Conservation (phyloP, 2,888 invertebrate species). For the Ormia ochracea region DNA sequence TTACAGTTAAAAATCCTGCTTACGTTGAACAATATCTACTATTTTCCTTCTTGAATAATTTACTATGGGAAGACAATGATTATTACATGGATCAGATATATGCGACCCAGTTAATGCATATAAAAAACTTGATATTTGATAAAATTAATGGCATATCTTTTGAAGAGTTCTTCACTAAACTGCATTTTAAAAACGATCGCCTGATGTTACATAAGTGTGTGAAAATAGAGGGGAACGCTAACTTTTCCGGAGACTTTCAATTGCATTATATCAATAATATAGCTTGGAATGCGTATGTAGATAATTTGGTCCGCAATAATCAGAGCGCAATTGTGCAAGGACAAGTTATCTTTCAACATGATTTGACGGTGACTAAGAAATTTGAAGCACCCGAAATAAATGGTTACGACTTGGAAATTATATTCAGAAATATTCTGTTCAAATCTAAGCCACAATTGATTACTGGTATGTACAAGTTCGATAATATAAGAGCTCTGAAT, state of each 20-base stretch:
- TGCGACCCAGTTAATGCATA: slow-evolving; percentile 61
- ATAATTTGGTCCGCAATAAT: slow-evolving; percentile 65
- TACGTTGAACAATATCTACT: slow-evolving; percentile 60
- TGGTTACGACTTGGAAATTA: slow-evolving; percentile 62
- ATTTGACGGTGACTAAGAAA: slow-evolving; percentile 65
- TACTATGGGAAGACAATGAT: slow-evolving; percentile 62
- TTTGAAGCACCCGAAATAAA: slow-evolving; percentile 66
- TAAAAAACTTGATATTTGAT: slow-evolving; percentile 67
- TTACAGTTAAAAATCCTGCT: slow-evolving; percentile 64
- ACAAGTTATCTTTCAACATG: slow-evolving; percentile 64
- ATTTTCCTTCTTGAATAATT: slow-evolving; percentile 65
- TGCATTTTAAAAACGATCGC: slow-evolving; percentile 59
- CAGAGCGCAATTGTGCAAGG: slow-evolving; percentile 67
- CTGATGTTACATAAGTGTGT: slow-evolving; percentile 71
- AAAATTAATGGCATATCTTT: slow-evolving; percentile 70
- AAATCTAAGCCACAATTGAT: slow-evolving; percentile 68
- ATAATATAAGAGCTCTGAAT: slow-evolving; percentile 51
- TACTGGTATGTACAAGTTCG: slow-evolving; percentile 68
- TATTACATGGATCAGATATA: slow-evolving; percentile 67
- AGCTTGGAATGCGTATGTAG: slow-evolving; percentile 67
- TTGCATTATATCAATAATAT: slow-evolving; percentile 68
- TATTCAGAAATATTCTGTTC: slow-evolving; percentile 68
- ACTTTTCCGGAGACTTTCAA: slow-evolving; percentile 66
- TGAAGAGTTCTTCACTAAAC: slow-evolving; percentile 66
- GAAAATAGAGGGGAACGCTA: slow-evolving; percentile 69